These are phyloP conservation scores for Druon quercuslanigerum DNA, from an alignment of 1,140 invertebrate genomes.

Conservation along the genomic window DNA sequence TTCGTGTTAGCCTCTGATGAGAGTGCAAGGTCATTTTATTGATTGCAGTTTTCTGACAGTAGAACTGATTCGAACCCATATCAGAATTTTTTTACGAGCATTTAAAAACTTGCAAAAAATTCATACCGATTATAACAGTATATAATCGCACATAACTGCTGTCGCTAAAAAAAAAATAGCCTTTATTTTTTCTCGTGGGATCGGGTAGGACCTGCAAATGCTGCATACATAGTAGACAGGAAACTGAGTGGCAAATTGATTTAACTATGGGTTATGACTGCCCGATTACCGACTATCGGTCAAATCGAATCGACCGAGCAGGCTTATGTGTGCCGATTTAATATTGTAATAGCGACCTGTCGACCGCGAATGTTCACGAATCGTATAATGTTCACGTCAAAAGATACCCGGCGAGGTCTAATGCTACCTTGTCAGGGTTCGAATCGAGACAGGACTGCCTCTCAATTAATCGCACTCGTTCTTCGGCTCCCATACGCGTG, in stretches of 20 bases:
- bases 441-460: constrained; percentile 55
- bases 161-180: background rate
- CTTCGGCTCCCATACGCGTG: constrained; percentile 41
- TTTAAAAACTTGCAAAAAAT: constrained; percentile 21
- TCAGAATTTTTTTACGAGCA: constrained; percentile 2
- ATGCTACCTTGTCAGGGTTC: constrained; percentile 61
- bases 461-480: constrained; percentile 58
- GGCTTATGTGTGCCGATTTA: constrained; percentile 50
- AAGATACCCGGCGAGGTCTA: constrained; percentile 57
- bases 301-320: constrained; percentile 43
- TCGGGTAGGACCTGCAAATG: background rate
- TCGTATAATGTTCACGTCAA: constrained; percentile 66
- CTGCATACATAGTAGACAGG: constrained; percentile 19
- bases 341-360: constrained; percentile 70
- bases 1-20: background rate
- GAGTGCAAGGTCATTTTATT: background rate
- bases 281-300: constrained; percentile 48
- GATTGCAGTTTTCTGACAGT: background rate
- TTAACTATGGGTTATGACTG: constrained; percentile 63
- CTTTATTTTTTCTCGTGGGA: background rate
- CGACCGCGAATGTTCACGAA: constrained; percentile 53
- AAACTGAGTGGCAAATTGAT: constrained; percentile 46
- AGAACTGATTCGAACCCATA: background rate
- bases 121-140: background rate
- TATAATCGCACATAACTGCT: constrained; percentile 19